Evolutionary conservation across 2,797 vertebrate genomes (phyloP), one percentile per base, ranked within the genome.

Genomic region (Rhabdophis nuchalis): DNA sequence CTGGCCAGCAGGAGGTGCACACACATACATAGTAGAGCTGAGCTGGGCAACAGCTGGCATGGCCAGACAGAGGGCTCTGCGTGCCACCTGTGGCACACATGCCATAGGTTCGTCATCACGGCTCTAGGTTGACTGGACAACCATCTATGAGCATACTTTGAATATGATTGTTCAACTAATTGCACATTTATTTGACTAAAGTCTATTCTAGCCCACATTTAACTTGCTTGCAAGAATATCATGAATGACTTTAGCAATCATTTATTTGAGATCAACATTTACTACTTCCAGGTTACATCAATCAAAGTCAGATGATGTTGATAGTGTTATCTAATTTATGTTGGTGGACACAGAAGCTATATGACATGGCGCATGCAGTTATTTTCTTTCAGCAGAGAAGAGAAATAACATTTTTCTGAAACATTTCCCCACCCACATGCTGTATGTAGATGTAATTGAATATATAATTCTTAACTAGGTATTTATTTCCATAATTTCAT

Each of bases 331-430:
- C 85, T 18, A 93, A 89, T 46, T 89, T 0, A 0, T 90, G 87
- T 5, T 0, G 92, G 85, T 91, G 89, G 93, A 93, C 92, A 88
- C 90, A 92, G 25, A 88, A 93, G 87, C 89, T 4, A 85, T 60
- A 86, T 12, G 10, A 0, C 0, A 64, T 86, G 11, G 27, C 92
- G 87, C 92, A 6, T 57, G 25, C 89, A 32, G 61, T 86, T 93
- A n/a, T 88, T 92, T 23, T 50, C 77, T 90, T 85, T 91, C 27
- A 41, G 87, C 87, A 57, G 61, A 12, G 36, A 32, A 29, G n/a
- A 61, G 10, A 85, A 85, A 72, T 68, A 13, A 64, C 25, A 23
- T 89, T 87, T 50, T 25, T 16, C 27, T 25, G 6, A 58, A 87
- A n/a, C 57, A 82, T 82, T 82, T 82, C 36, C 36, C 20, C 72